These are phyloP conservation scores for Sus scrofa DNA, from an alignment of 2,113 vertebrate genomes.

Conservation along the genomic window T2T-Sscrofa CM000830.6:100426001-100426500, in stretches of 20 bases:
- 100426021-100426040: not conserved
- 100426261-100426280: not conserved
- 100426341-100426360: conserved; percentile 25
- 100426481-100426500: not conserved
- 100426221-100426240: not conserved
- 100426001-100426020: not conserved
- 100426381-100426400: conserved; percentile 26
- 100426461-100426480: conserved; percentile 27
- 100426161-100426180: not conserved
- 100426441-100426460: conserved; percentile 41
- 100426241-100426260: not conserved
- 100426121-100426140: not conserved
- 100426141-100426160: conserved; percentile 45
- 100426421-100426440: conserved; percentile 8
- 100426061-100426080: conserved; percentile 37
- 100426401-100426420: not conserved
- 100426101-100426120: not conserved
- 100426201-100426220: conserved; percentile 22
- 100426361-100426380: not conserved
- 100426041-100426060: conserved; percentile 11
- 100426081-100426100: not conserved
- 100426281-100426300: conserved; percentile 39
- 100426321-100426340: conserved; percentile 19
- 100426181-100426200: conserved; percentile 36
- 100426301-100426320: conserved; percentile 16